A percentile compares a stretch with the other conserved stretches of the same genome.
phyloP scores from a whole-genome alignment of 1,140 invertebrate species.

The Drosophila mauritiana region DNA sequence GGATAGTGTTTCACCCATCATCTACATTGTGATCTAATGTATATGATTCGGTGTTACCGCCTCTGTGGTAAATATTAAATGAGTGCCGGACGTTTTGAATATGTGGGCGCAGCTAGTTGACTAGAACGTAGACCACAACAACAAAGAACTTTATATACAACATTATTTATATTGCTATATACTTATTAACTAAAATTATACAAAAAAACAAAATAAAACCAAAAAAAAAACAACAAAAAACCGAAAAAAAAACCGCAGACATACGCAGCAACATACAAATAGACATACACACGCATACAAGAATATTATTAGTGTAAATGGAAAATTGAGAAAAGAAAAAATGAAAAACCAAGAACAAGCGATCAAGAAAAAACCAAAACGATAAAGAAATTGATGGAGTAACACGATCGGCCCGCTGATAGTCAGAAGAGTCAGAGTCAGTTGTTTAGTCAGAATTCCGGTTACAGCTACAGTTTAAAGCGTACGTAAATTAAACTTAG shows the following conservation, averaged over 20 bases:
- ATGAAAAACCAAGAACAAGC: conserved; percentile 27
- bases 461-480: conserved; percentile 66
- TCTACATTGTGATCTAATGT: conserved; percentile 63
- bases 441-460: conserved; percentile 66
- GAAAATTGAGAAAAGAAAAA: conserved; percentile 55
- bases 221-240: conserved; percentile 65
- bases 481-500: conserved; percentile 75
- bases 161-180: conserved; percentile 83
- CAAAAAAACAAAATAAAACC: conserved; percentile 75
- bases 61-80: conserved; percentile 43
- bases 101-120: conserved; percentile 59
- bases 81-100: conserved; percentile 30
- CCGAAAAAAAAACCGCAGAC: conserved; percentile 34
- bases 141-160: conserved; percentile 81
- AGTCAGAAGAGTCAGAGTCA: conserved; percentile 27
- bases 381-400: conserved; percentile 21
- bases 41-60: conserved; percentile 50
- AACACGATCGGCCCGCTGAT: conserved; percentile 60
- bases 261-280: conserved; percentile 47
- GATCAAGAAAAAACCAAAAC: conserved; percentile 33
- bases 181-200: conserved; percentile 82
- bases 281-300: conserved; percentile 59
- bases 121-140: conserved; percentile 79
- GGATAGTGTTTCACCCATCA: conserved; percentile 47
- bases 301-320: conserved; percentile 80